These are phyloP conservation scores for Clunio marinus DNA, from an alignment of 2,888 invertebrate species.

Conservation along the genomic window DNA sequence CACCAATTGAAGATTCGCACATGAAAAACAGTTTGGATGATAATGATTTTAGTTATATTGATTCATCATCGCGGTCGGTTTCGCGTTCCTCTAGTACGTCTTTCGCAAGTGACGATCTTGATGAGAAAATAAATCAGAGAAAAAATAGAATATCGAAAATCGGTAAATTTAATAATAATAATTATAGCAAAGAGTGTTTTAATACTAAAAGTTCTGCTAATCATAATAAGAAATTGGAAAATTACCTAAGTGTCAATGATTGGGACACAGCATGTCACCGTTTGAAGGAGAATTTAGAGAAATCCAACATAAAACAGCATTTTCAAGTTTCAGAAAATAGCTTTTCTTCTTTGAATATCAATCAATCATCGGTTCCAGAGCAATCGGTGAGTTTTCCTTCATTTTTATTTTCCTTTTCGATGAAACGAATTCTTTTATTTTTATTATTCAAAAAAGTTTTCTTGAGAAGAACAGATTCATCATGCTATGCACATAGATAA, in stretches of 20 bases:
- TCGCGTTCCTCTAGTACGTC: constrained; percentile 30
- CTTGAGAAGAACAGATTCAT: too few species aligned
- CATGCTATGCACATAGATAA: too few species aligned
- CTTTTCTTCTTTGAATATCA: neutral
- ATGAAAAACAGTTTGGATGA: constrained; percentile 6
- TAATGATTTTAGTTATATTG: constrained; percentile 37
- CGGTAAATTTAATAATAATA: constrained; percentile 20
- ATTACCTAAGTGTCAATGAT: neutral
- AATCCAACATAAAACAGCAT: neutral
- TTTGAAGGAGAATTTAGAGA: neutral
- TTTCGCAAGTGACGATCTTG: constrained; percentile 31
- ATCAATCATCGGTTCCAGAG: constrained; percentile 15
- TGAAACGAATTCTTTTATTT: too few species aligned
- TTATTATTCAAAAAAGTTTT: too few species aligned
- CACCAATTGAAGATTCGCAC: neutral
- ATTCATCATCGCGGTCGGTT: constrained; percentile 31
- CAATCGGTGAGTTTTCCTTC: constrained; percentile 22
- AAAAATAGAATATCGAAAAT: constrained; percentile 34
- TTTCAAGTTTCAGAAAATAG: neutral
- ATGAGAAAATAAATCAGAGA: constrained; percentile 22
- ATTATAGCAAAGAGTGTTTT: constrained; percentile 19
- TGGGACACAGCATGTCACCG: neutral
- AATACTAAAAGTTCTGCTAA: constrained; percentile 8
- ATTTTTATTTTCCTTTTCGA: too few species aligned
- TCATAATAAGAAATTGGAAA: neutral